Conservation (phyloP, 2,888 invertebrate genomes). For the Phanerotoma sp. region DNA sequence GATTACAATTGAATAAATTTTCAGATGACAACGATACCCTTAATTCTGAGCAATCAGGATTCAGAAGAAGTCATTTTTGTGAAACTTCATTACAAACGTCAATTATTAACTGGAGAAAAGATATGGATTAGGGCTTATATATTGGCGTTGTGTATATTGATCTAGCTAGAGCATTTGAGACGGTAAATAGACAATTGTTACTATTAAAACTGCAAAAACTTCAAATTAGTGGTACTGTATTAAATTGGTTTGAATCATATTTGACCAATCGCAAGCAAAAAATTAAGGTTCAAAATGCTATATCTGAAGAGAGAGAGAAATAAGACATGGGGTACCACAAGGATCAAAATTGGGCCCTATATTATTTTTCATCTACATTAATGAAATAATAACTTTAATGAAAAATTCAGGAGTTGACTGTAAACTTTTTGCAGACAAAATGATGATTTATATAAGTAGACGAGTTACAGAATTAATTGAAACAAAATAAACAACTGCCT, state of each 20-base stretch:
- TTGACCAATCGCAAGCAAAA: conserved; percentile 2
- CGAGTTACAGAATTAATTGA: neutral
- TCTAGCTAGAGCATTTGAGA: conserved; percentile 30
- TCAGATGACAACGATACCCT: conserved; percentile 23
- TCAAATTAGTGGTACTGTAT: conserved; percentile 6
- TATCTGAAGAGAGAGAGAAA: neutral
- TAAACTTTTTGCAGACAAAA: conserved; percentile 11
- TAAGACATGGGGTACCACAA: conserved; percentile 12
- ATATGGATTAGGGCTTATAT: conserved; percentile 17
- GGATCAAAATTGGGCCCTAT: conserved; percentile 10
- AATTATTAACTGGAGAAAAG: conserved; percentile 21
- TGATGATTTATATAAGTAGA: neutral
- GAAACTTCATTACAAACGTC: conserved; percentile 23
- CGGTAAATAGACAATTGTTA: conserved; percentile 19
- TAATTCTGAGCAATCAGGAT: conserved; percentile 26
- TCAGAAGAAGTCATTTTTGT: conserved; percentile 27
- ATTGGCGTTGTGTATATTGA: conserved; percentile 27
- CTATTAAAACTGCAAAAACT: conserved; percentile 12
- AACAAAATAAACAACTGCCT: neutral
- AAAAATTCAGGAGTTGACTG: neutral
- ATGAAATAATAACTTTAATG: neutral
- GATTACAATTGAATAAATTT: conserved; percentile 14
- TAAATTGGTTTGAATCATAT: conserved; percentile 23
- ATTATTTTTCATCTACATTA: conserved; percentile 9
- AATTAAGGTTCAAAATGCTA: neutral